Percentiles rank a stretch among this genome's conserved stretches.
phyloP scores from a whole-genome alignment of 2,888 invertebrate genomes.

The Parnassius mnemosyne region DNA sequence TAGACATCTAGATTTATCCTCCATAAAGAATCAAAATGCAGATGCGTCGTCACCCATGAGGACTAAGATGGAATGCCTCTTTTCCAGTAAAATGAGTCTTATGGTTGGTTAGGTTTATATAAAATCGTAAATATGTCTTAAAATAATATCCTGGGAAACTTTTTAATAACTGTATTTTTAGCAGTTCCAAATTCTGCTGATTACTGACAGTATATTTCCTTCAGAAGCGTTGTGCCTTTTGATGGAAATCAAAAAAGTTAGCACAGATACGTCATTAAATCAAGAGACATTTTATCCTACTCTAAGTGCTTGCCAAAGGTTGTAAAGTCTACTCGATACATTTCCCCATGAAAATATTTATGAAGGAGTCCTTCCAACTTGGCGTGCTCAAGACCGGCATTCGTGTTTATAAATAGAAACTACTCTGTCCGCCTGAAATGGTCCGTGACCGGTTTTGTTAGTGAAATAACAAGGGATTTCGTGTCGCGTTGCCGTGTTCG shows the following conservation, averaged over 20 bases:
- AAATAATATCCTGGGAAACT: too few species aligned
- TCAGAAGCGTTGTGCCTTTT: too few species aligned
- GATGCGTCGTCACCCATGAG: too few species aligned
- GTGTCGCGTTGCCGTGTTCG: slow-evolving; percentile 5
- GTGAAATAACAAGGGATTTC: neutral
- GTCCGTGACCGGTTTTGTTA: slow-evolving; percentile 7
- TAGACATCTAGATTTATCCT: too few species aligned
- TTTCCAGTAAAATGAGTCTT: too few species aligned
- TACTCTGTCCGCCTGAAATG: slow-evolving; percentile 6
- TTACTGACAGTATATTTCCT: too few species aligned
- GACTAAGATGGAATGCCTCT: too few species aligned
- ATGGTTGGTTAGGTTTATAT: too few species aligned
- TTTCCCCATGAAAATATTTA: slow-evolving; percentile 26
- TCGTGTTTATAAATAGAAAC: slow-evolving; percentile 18
- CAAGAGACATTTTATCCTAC: slow-evolving; percentile 9
- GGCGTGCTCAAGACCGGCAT: slow-evolving; percentile 1
- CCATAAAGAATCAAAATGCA: too few species aligned
- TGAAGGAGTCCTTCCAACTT: slow-evolving; percentile 18
- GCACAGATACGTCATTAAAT: slow-evolving; percentile 14
- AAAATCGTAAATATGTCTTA: too few species aligned
- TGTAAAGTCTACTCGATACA: slow-evolving; percentile 24
- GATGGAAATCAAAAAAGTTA: neutral
- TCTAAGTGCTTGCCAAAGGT: slow-evolving; percentile 26
- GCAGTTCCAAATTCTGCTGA: too few species aligned
- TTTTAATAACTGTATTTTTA: too few species aligned